Evolutionary conservation across 2,113 vertebrate genomes (phyloP), one percentile per base, ranked within the genome.

Genomic region (Sander lucioperca): DNA sequence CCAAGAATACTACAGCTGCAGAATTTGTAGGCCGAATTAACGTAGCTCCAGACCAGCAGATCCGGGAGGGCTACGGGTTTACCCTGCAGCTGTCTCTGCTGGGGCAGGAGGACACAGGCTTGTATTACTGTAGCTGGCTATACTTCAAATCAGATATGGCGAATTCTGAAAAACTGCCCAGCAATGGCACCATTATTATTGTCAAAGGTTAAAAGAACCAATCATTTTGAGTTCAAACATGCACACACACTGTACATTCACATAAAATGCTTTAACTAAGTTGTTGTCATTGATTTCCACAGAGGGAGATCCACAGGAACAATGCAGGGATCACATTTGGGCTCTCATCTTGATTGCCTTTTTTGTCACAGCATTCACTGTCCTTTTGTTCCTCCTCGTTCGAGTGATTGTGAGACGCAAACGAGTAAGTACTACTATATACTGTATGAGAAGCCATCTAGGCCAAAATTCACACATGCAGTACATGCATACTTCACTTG

Each of bases 51-150:
- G 21, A 45, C 2, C 21, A 9, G 5, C 10, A 25, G 57, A 0
- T 1, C 0, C 1, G 0, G 0, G 2, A 9, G 2, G 45, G 75
- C 14, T 27, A 6, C 13, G 18, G 58, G 0, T 66, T 94, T 67
- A 88, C 63, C 5, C 3, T 93, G n/a, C 58, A 16, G 18, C 63
- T 94, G 43, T 90, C 86, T 75, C 61, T 30, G 74, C 81, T 94
- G 54, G 11, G 7, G 3, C 3, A 51, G 43, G 15, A 77, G 0
- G 94, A 95, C 86, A 92, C 90, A 0, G 76, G 94, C 70, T 15
- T 87, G 47, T 95, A 94, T 45, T 89, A 76, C 85, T 95, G 94
- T 70, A 48, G 0, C 2, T 94, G 91, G 93, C n/a, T 0, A 0
- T n/a, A 50, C 23, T 23, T 47, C 1, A 7, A n/a, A 0, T 0